A percentile compares a stretch with the other conserved stretches of the same genome.
These are phyloP conservation scores for Phalanger gymnotis DNA, from an alignment of 2,797 vertebrate species.

Conservation along the genomic window DNA sequence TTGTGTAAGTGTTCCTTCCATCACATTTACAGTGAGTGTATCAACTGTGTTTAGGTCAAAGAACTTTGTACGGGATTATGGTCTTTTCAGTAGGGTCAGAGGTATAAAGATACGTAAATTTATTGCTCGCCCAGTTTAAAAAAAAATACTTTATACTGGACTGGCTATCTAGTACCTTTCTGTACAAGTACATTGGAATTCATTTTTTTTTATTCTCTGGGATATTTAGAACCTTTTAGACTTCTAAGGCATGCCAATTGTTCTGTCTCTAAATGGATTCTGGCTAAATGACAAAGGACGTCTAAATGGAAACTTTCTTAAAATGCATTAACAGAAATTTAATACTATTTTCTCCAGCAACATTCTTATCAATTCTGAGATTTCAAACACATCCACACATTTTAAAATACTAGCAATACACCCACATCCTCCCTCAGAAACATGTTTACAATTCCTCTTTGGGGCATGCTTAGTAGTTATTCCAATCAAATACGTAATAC, in stretches of 20 bases:
- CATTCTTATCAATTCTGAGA: neutral
- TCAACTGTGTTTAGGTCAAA: neutral
- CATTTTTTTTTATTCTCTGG: neutral
- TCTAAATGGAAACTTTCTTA: neutral
- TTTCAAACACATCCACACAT: neutral
- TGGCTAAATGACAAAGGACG: neutral
- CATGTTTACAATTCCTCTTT: neutral
- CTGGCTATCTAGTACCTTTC: neutral
- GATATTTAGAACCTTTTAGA: neutral
- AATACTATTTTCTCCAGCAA: neutral
- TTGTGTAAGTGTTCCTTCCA: neutral
- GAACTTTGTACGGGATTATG: neutral
- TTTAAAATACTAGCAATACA: neutral
- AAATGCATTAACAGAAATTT: neutral
- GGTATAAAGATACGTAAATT: neutral
- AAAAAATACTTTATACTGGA: neutral
- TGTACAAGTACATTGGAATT: neutral
- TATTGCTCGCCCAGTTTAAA: neutral
- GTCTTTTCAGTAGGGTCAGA: neutral
- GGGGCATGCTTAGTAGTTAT: neutral
- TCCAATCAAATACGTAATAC: neutral
- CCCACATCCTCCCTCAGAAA: neutral
- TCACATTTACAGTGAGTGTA: neutral
- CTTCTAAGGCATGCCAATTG: neutral
- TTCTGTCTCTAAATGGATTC: neutral